phyloP scores from a whole-genome alignment of 2,888 invertebrate genomes.

The Drosophila setosimentum region DNA sequence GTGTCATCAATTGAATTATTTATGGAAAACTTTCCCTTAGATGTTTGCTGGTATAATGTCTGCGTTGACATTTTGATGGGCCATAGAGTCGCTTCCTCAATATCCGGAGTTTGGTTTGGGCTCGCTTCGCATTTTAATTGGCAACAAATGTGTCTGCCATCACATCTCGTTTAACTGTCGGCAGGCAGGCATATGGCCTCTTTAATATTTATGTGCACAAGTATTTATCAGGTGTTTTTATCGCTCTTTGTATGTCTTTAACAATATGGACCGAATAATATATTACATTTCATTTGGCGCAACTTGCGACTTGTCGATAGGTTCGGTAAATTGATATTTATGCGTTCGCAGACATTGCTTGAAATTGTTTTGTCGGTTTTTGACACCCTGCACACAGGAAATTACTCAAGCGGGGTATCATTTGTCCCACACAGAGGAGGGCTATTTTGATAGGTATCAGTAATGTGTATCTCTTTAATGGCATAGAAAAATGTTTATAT shows the following conservation, averaged over 20 bases:
- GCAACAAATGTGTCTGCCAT: conserved; percentile 29
- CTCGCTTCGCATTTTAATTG: conserved; percentile 52
- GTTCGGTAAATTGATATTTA: conserved; percentile 59
- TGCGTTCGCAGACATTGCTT: conserved; percentile 25
- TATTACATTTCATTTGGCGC: conserved; percentile 43
- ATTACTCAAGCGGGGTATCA: not conserved
- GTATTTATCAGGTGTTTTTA: conserved; percentile 28
- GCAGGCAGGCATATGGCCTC: conserved; percentile 8
- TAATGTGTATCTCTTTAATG: not conserved
- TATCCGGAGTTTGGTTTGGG: conserved; percentile 4
- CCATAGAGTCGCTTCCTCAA: not conserved
- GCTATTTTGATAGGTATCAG: not conserved
- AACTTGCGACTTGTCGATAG: conserved; percentile 45
- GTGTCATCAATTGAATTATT: conserved; percentile 45
- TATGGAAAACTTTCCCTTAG: conserved; percentile 35
- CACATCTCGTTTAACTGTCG: conserved; percentile 18
- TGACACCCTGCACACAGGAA: conserved; percentile 20
- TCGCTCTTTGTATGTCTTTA: conserved; percentile 13
- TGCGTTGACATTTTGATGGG: conserved; percentile 46
- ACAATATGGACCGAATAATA: conserved; percentile 29
- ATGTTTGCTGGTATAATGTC: conserved; percentile 35
- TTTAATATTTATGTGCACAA: conserved; percentile 31
- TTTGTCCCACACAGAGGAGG: not conserved
- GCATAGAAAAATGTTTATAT: not conserved
- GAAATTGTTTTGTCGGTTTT: conserved; percentile 25